Evolutionary conservation across 2,888 invertebrate species (phyloP).

Genomic region (Philonicus albiceps): DNA sequence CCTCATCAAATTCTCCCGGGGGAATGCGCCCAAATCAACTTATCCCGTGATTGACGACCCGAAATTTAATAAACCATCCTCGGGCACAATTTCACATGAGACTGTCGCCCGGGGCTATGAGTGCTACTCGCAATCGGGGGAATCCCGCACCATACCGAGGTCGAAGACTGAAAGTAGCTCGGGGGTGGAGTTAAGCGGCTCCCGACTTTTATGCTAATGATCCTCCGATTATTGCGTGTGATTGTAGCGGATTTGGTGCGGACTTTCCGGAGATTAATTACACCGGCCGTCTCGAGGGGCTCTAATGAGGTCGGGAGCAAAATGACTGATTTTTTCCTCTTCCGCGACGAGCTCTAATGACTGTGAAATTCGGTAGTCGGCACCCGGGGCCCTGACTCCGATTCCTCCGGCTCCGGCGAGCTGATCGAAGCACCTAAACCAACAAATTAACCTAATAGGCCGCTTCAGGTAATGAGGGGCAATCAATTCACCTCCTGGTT

Average conservation of each 20-base stretch:
- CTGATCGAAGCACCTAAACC: neutral
- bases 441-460: constrained; percentile 15
- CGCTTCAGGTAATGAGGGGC: constrained; percentile 18
- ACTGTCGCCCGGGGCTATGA: neutral
- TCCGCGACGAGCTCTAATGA: neutral
- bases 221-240: constrained; percentile 28
- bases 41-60: constrained; percentile 35
- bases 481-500: constrained; percentile 8
- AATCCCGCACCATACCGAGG: neutral
- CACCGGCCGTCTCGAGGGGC: neutral
- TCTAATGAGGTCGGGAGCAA: neutral
- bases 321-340: constrained; percentile 5
- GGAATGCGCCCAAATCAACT: constrained; percentile 12
- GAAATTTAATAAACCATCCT: constrained; percentile 27
- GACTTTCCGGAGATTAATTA: constrained; percentile 17
- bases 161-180: neutral
- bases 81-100: neutral
- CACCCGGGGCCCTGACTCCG: neutral
- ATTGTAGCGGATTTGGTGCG: neutral
- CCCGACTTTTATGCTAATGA: constrained; percentile 26
- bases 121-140: neutral
- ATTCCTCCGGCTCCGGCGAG: neutral
- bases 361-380: constrained; percentile 27
- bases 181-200: neutral
- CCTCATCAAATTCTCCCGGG: neutral